Evolutionary conservation across 2,113 vertebrate species (phyloP), one percentile per base, ranked within the genome.

Genomic region (Myiozetetes cayanensis): DNA sequence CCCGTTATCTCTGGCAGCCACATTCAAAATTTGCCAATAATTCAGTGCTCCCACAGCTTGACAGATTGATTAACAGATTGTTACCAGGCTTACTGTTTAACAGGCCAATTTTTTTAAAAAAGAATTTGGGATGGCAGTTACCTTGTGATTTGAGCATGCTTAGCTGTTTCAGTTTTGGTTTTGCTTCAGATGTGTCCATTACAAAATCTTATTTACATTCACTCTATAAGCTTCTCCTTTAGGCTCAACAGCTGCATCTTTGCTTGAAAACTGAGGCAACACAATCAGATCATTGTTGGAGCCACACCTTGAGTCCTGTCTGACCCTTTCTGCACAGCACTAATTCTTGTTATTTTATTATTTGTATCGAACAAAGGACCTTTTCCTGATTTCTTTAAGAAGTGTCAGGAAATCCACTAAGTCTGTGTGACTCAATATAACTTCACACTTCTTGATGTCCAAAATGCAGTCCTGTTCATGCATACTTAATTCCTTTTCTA

Each of bases 51-150:
- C 89, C 77, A 52, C 87, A 96, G 91, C 81, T 79, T 92, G 84
- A 95, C 87, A 97, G 96, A 91, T 96, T 92, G 95, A 95, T 84
- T 89, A 96, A 95, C 93, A 97, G 93, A 92, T 94, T 97, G 93
- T 87, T 97, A 92, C 84, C 66, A 95, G 84, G 62, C 91, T 95
- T 91, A 76, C 70, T 92, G 66, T 85, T 91, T 75, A 93, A 85
- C 49, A 72, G 65, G 76, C 77, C 86, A 94, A 89, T 63, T 63
- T 41, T 63, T 62, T 91, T 30, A 28, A 70, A 12, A 37, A 74
- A 47, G 65, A 68, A 47, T 62, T 17, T 18, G 8, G 73, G 46
- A 56, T 84, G 77, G 66, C 61, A 78, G 50, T 87, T 96, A 94
- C 84, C 81, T 89, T 87, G 80, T 91, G 89, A 87, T 91, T 89